A percentile compares a stretch with the other conserved stretches of the same genome.
phyloP scores from a whole-genome alignment of 2,797 vertebrate species.

The Hylomyscus alleni region DNA sequence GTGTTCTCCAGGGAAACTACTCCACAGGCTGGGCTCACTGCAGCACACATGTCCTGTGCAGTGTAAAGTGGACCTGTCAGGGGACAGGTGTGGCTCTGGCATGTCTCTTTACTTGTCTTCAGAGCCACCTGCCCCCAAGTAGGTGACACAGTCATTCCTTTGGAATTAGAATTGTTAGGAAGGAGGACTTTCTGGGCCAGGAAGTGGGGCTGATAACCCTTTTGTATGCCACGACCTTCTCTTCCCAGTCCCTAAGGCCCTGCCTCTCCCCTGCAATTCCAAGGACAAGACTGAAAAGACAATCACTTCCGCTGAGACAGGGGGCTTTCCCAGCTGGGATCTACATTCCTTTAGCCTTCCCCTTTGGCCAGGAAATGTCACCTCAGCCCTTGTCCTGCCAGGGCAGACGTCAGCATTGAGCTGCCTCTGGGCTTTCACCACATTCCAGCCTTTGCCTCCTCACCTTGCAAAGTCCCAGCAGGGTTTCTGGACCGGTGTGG shows the following conservation, averaged over 20 bases:
- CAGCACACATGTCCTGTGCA: accelerated
- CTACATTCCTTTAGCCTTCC: constrained; percentile 90
- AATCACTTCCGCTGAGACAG: neutral
- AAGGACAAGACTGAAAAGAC: neutral
- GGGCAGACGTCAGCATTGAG: neutral
- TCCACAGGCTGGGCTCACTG: neutral
- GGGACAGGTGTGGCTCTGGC: neutral
- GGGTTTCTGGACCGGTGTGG: neutral
- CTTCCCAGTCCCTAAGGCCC: neutral
- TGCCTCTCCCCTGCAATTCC: neutral
- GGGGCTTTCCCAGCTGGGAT: constrained; percentile 77
- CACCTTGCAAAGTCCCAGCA: no score
- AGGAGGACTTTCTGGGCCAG: neutral
- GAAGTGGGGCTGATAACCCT: neutral
- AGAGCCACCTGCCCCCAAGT: neutral
- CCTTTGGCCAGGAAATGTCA: neutral
- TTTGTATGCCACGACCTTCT: neutral
- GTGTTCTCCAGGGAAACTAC: constrained; percentile 32
- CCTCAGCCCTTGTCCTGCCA: neutral
- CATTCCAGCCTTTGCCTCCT: neutral
- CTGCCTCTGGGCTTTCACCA: neutral
- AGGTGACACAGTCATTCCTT: neutral
- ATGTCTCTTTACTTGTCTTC: neutral
- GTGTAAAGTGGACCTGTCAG: neutral
- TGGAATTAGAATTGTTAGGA: neutral